Evolutionary conservation across 2,888 invertebrate genomes (phyloP).

Genomic region (Silvanus unidentatus): DNA sequence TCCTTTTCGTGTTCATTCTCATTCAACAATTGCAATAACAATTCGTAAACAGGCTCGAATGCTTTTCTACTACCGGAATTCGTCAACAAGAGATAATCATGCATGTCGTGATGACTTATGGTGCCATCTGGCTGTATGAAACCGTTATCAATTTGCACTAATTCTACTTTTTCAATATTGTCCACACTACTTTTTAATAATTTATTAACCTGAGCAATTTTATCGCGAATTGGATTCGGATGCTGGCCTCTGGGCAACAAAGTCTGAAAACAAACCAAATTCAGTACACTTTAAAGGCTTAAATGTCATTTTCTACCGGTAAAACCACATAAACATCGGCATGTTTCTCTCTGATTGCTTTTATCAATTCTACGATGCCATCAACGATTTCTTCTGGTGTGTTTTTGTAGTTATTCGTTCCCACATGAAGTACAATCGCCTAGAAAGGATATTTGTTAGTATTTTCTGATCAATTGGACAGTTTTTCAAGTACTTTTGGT

Average conservation of each 20-base stretch:
- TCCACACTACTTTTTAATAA: slow-evolving; percentile 60
- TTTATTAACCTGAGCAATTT: slow-evolving; percentile 69
- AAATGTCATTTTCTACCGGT: slow-evolving; percentile 57
- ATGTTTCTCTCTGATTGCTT: slow-evolving; percentile 68
- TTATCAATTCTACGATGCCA: slow-evolving; percentile 73
- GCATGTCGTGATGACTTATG: slow-evolving; percentile 86
- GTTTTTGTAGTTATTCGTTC: slow-evolving; percentile 81
- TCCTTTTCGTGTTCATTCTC: slow-evolving; percentile 72
- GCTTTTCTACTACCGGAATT: slow-evolving; percentile 82
- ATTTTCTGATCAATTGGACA: background rate
- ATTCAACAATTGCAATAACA: slow-evolving; percentile 68
- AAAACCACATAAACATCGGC: slow-evolving; percentile 76
- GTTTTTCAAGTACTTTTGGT: slow-evolving; percentile 63
- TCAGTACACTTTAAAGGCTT: slow-evolving; percentile 1
- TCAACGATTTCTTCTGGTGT: slow-evolving; percentile 74
- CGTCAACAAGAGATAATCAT: slow-evolving; percentile 84
- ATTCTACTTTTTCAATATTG: slow-evolving; percentile 63
- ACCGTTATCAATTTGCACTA: slow-evolving; percentile 73
- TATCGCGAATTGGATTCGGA: slow-evolving; percentile 74
- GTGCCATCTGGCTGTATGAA: slow-evolving; percentile 72
- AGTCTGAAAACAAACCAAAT: slow-evolving; percentile 56
- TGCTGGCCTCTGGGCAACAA: slow-evolving; percentile 82
- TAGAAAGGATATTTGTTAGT: slow-evolving; percentile 39
- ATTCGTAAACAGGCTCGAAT: slow-evolving; percentile 78
- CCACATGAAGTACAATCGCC: slow-evolving; percentile 81